These are phyloP conservation scores for Eumaeus atala DNA, from an alignment of 1,140 invertebrate genomes.

Conservation along the genomic window DNA sequence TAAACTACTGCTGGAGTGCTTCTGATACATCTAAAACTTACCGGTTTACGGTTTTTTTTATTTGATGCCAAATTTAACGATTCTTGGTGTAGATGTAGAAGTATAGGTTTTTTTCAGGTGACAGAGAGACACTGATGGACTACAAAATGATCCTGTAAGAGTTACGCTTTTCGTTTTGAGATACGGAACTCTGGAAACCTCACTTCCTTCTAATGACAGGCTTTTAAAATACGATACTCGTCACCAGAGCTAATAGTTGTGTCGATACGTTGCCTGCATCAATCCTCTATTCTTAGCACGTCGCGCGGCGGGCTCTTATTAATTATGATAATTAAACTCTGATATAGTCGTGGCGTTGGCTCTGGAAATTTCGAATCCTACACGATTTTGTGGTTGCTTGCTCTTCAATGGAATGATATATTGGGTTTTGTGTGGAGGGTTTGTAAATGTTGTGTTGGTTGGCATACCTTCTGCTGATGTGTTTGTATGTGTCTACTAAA, in stretches of 20 bases:
- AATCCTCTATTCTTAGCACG: conserved; percentile 63
- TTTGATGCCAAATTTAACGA: no score
- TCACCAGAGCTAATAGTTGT: conserved; percentile 55
- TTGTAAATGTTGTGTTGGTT: not conserved
- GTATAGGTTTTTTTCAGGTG: no score
- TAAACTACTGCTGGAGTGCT: no score
- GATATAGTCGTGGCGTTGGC: conserved; percentile 44
- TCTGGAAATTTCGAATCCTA: conserved; percentile 41
- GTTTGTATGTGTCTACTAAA: no score
- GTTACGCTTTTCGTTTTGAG: no score
- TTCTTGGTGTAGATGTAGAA: no score
- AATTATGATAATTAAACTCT: conserved; percentile 71
- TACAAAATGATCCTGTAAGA: no score
- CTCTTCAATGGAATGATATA: conserved; percentile 23
- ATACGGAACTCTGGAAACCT: conserved; percentile 35
- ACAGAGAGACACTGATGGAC: no score
- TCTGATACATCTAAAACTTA: no score
- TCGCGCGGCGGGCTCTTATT: conserved; percentile 63
- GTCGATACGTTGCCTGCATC: conserved; percentile 66
- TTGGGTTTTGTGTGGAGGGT: not conserved
- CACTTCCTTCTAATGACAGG: conserved; percentile 60
- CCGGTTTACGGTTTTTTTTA: no score
- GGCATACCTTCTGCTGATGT: no score
- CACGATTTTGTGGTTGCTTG: conserved; percentile 32
- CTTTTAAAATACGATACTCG: conserved; percentile 65